Conservation (phyloP, 64 coral and sea anemone species). For the Montipora sp. region DNA sequence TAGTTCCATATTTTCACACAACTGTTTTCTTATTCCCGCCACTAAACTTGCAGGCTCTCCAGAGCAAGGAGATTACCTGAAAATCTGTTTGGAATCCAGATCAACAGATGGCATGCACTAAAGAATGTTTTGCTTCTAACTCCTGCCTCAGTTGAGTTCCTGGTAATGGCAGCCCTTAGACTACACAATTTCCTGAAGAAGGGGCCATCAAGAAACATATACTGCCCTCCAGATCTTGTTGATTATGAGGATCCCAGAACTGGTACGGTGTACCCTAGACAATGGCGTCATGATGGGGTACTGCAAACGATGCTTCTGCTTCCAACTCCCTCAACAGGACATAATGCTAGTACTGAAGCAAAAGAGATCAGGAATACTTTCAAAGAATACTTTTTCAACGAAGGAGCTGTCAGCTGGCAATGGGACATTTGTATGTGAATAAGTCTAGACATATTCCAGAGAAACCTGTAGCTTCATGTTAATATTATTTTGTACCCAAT, state of each 20-base stretch:
- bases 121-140: constrained; percentile 34
- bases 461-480: neutral
- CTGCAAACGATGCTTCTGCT: neutral
- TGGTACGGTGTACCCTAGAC: constrained; percentile 2
- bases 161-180: constrained; percentile 34
- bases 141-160: constrained; percentile 47
- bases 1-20: constrained; percentile 8
- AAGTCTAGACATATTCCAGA: constrained; percentile 5
- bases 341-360: constrained; percentile 14
- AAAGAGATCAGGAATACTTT: constrained; percentile 13
- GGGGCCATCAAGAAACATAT: constrained; percentile 34
- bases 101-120: constrained; percentile 44
- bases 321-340: neutral
- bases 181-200: constrained; percentile 32
- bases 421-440: constrained; percentile 11
- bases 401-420: neutral
- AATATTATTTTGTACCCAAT: neutral
- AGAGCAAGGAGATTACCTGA: constrained; percentile 36
- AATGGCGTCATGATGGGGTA: constrained; percentile 17
- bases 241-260: constrained; percentile 42
- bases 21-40: neutral
- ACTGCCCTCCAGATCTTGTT: constrained; percentile 14
- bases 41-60: constrained; percentile 9
- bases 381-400: neutral
- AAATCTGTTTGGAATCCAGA: constrained; percentile 58